These are phyloP conservation scores for Mastacembelus armatus DNA, from an alignment of 2,797 vertebrate species.

Conservation along the genomic window DNA sequence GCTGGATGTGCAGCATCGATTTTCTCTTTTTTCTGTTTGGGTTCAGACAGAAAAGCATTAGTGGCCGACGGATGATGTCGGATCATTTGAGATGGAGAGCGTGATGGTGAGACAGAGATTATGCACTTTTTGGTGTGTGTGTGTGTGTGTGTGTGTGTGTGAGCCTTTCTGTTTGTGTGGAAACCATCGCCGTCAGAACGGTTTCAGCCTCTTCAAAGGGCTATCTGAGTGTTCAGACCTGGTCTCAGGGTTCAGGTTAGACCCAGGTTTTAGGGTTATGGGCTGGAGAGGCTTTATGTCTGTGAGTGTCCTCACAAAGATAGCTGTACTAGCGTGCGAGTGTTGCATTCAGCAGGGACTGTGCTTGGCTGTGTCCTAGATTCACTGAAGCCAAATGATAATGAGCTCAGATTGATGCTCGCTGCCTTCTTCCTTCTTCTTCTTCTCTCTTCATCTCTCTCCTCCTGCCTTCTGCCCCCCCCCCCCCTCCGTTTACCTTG, in stretches of 20 bases:
- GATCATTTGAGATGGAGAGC: slow-evolving; percentile 18
- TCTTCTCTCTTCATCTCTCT: slow-evolving; percentile 28
- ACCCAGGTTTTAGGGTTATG: neutral
- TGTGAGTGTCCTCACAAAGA: neutral
- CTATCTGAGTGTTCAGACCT: neutral
- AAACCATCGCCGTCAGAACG: neutral
- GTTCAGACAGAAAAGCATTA: slow-evolving; percentile 56
- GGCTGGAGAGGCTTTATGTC: too few species aligned
- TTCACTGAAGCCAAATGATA: slow-evolving; percentile 73
- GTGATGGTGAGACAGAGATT: neutral
- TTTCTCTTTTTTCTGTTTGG: slow-evolving; percentile 23
- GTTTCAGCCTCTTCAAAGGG: neutral
- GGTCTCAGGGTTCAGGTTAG: neutral
- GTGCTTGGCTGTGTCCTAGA: slow-evolving; percentile 65
- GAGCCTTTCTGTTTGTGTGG: neutral
- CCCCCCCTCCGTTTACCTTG: neutral
- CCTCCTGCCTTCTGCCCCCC: neutral
- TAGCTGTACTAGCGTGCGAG: neutral
- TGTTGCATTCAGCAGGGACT: slow-evolving; percentile 45
- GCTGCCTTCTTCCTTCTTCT: slow-evolving; percentile 34
- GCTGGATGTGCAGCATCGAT: slow-evolving; percentile 48
- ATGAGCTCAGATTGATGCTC: slow-evolving; percentile 70
- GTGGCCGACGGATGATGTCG: slow-evolving; percentile 24
- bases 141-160: neutral
- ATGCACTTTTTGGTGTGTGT: neutral